Percentiles rank a stretch among this genome's conserved stretches.
Evolutionary conservation across 92 coral and sea anemone genomes (phyloP).

Genomic region (Bergia puertoricense): DNA sequence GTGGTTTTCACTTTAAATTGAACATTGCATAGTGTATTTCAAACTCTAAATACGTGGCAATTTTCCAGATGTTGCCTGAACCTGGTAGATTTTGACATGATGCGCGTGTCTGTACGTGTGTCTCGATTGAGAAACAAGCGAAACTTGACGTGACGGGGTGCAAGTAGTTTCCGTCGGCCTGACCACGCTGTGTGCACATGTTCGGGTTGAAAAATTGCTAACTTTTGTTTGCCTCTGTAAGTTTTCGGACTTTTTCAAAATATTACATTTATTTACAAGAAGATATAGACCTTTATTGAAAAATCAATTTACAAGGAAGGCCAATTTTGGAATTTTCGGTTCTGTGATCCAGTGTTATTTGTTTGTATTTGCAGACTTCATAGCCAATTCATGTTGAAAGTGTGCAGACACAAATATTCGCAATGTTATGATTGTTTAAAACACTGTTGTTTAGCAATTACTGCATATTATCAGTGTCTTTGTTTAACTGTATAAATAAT

Average conservation of each 20-base stretch:
- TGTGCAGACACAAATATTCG: neutral
- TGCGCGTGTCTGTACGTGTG: neutral
- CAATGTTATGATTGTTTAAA: neutral
- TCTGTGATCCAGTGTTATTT: neutral
- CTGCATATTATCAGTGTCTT: neutral
- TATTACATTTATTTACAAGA: neutral
- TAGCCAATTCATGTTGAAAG: neutral
- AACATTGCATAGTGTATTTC: neutral
- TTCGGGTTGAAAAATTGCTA: neutral
- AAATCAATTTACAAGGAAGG: no score
- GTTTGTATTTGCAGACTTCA: neutral
- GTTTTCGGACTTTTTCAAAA: neutral
- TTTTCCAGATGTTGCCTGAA: neutral
- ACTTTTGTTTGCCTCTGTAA: neutral
- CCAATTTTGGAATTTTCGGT: neutral
- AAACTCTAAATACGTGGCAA: slow-evolving; percentile 9
- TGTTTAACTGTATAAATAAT: neutral
- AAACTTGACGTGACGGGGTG: neutral
- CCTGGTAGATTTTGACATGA: neutral
- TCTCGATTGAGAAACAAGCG: slow-evolving; percentile 11
- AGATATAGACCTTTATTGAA: no score
- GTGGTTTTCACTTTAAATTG: neutral
- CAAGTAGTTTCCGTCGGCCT: slow-evolving; percentile 9
- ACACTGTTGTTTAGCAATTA: neutral
- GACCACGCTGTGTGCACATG: slow-evolving; percentile 40